Evolutionary conservation across 1,140 invertebrate genomes (phyloP).

Genomic region (Tetraneura akinire): DNA sequence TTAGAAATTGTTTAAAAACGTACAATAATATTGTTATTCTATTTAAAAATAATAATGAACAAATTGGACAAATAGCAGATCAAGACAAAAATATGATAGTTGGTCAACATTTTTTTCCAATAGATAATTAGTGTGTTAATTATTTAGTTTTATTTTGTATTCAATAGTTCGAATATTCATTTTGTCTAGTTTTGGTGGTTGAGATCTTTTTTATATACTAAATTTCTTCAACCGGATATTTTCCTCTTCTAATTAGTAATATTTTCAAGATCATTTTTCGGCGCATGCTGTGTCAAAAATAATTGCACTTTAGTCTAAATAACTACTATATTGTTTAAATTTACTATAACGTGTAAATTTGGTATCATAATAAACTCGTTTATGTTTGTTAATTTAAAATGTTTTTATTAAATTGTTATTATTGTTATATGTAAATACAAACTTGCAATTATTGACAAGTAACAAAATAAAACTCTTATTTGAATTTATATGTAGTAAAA

Average conservation of each 20-base stretch:
- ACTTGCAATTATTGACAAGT: too few relatives aligned
- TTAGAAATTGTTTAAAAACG: neutral
- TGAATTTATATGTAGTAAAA: too few relatives aligned
- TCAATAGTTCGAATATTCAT: neutral
- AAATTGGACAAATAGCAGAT: neutral
- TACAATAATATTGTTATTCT: neutral
- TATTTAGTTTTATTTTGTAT: neutral
- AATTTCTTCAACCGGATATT: neutral
- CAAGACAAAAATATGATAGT: neutral
- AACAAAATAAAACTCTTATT: too few relatives aligned
- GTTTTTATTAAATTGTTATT: neutral
- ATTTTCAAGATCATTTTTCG: neutral
- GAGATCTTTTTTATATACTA: neutral
- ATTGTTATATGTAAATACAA: neutral
- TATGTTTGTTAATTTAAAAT: neutral
- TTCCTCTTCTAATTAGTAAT: neutral
- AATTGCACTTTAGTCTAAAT: neutral
- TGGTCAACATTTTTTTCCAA: neutral
- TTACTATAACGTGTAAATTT: neutral
- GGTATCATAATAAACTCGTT: neutral
- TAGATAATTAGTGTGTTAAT: neutral
- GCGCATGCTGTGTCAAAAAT: neutral
- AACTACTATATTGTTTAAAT: neutral
- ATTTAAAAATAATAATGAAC: neutral
- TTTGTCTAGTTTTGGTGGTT: neutral